phyloP scores from a whole-genome alignment of 2,888 invertebrate species.

The Pseudoips prasinana region DNA sequence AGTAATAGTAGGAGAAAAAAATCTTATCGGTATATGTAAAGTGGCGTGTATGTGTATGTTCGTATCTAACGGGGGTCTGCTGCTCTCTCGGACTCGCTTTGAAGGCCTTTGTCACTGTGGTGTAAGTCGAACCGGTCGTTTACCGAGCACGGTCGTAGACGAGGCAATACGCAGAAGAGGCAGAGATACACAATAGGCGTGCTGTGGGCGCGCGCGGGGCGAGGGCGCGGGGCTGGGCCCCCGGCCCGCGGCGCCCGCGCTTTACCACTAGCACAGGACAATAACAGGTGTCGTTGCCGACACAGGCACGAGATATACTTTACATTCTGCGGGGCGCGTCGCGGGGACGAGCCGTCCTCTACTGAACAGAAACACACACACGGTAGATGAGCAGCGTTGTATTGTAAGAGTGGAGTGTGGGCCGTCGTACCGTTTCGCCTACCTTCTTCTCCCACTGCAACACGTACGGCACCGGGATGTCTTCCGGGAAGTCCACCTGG shows the following conservation, averaged over 20 bases:
- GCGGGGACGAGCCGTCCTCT: conserved; percentile 76
- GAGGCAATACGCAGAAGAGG: conserved; percentile 74
- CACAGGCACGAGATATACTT: conserved; percentile 69
- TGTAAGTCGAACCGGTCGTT: conserved; percentile 58
- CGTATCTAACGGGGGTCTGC: conserved; percentile 80
- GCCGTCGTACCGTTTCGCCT: conserved; percentile 96
- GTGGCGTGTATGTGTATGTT: conserved; percentile 77
- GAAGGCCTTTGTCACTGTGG: conserved; percentile 82
- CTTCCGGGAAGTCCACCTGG: conserved; percentile 97
- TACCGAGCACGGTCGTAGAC: conserved; percentile 62
- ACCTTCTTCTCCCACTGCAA: conserved; percentile 99
- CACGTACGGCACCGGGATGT: conserved; percentile 98
- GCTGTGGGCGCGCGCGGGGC: conserved; percentile 64
- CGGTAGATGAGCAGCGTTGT: conserved; percentile 80
- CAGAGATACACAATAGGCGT: conserved; percentile 71
- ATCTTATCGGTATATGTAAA: conserved; percentile 66
- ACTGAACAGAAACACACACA: conserved; percentile 82
- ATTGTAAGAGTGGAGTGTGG: conserved; percentile 81
- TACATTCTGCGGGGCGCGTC: conserved; percentile 76
- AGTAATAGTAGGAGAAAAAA: conserved; percentile 53
- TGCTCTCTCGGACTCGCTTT: conserved; percentile 83
- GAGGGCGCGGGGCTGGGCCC: conserved; percentile 55
- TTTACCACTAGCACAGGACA: conserved; percentile 70
- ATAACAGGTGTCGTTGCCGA: conserved; percentile 62
- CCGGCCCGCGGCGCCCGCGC: conserved; percentile 66